Conservation (phyloP, 1,140 invertebrate genomes). For the Carposina sasakii region DNA sequence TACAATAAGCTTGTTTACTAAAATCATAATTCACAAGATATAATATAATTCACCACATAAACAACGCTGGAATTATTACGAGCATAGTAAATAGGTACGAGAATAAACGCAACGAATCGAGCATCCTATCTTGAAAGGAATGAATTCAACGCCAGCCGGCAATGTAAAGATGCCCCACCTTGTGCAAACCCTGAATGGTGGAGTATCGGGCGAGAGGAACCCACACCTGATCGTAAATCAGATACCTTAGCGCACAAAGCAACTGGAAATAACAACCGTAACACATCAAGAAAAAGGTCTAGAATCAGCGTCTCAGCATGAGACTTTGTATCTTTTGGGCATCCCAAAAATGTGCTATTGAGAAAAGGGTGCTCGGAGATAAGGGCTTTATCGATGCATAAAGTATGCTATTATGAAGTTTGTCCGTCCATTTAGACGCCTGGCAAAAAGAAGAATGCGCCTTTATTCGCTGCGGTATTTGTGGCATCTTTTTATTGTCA, state of each 20-base stretch:
- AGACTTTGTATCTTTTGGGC: slow-evolving; percentile 40
- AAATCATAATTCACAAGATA: too few species aligned
- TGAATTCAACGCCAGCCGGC: slow-evolving; percentile 31
- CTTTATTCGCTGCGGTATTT: slow-evolving; percentile 43
- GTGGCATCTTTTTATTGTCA: slow-evolving; percentile 55
- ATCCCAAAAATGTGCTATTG: slow-evolving; percentile 48
- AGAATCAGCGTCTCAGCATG: slow-evolving; percentile 23
- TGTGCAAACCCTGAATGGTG: slow-evolving; percentile 49
- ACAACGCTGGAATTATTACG: too few species aligned
- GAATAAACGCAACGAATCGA: too few species aligned
- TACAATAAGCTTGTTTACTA: too few species aligned
- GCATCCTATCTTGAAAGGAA: slow-evolving; percentile 29
- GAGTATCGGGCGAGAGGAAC: slow-evolving; percentile 38
- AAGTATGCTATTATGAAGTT: slow-evolving; percentile 63
- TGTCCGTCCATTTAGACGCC: slow-evolving; percentile 28
- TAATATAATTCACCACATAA: too few species aligned
- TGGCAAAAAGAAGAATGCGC: slow-evolving; percentile 35
- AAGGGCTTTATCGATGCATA: slow-evolving; percentile 61
- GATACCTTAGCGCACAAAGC: slow-evolving; percentile 30
- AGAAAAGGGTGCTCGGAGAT: slow-evolving; percentile 56
- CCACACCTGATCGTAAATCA: slow-evolving; percentile 58
- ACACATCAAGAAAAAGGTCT: slow-evolving; percentile 25
- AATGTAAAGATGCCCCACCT: slow-evolving; percentile 51
- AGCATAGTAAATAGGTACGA: too few species aligned
- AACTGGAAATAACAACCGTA: slow-evolving; percentile 34